A percentile compares a stretch with the other conserved stretches of the same genome.
Conservation (phyloP, 2,888 invertebrate species). For the Bibio marci region DNA sequence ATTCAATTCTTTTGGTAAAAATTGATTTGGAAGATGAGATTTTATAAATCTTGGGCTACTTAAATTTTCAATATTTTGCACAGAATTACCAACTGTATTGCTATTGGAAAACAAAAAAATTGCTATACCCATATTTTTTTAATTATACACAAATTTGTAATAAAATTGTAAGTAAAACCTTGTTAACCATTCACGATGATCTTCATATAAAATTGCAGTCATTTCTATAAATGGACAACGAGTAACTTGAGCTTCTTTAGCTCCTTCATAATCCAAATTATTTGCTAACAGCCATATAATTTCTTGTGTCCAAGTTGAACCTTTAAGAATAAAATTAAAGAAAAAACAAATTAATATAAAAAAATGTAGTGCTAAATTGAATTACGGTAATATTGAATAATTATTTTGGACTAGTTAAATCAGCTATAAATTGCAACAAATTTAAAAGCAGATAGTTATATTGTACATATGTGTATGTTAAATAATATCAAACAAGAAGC, state of each 20-base stretch:
- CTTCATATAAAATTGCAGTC: constrained; percentile 42
- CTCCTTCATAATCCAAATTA: constrained; percentile 57
- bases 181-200: constrained; percentile 39
- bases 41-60: constrained; percentile 58
- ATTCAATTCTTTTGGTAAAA: constrained; percentile 48
- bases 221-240: constrained; percentile 63
- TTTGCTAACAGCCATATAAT: constrained; percentile 83
- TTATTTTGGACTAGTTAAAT: too few relatives aligned
- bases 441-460: too few relatives aligned
- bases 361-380: too few relatives aligned
- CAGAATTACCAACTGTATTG: constrained; percentile 43
- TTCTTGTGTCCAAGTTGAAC: constrained; percentile 88
- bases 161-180: too few relatives aligned
- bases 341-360: too few relatives aligned
- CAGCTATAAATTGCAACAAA: too few relatives aligned
- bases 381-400: too few relatives aligned
- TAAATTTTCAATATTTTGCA: constrained; percentile 48
- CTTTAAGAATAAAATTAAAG: too few relatives aligned
- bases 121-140: too few relatives aligned
- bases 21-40: constrained; percentile 53
- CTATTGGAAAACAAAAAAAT: constrained; percentile 11
- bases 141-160: too few relatives aligned
- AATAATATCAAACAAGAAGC: too few relatives aligned
- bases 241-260: constrained; percentile 33
- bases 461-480: too few relatives aligned